Percentiles rank a stretch among this genome's conserved stretches.
phyloP scores from a whole-genome alignment of 2,113 vertebrate genomes.

The Mola mola region DNA sequence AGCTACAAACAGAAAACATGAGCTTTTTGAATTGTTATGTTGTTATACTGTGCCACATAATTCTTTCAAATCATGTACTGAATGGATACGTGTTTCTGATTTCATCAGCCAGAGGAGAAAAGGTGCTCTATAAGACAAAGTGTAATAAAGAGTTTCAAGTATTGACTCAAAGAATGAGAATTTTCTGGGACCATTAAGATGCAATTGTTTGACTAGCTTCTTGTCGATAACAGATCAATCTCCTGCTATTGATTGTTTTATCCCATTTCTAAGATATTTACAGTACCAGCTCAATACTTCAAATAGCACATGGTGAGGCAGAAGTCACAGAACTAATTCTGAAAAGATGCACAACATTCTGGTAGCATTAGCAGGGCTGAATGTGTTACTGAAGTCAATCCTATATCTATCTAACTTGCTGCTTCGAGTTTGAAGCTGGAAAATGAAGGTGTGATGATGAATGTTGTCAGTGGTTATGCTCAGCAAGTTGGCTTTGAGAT shows the following conservation, averaged over 20 bases:
- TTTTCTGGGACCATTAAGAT: not conserved
- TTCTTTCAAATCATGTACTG: not conserved
- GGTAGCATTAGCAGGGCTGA: too few relatives aligned
- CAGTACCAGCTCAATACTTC: not conserved
- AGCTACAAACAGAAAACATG: not conserved
- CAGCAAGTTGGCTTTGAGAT: too few relatives aligned
- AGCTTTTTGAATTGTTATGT: not conserved
- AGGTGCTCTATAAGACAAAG: not conserved
- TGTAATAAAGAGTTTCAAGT: not conserved
- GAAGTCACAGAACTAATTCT: too few relatives aligned
- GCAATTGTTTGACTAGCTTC: not conserved
- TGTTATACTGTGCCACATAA: not conserved
- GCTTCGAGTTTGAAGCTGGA: too few relatives aligned
- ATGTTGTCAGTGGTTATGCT: too few relatives aligned
- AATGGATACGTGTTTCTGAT: not conserved
- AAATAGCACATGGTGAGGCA: too few relatives aligned
- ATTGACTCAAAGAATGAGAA: not conserved
- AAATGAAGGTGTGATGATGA: too few relatives aligned
- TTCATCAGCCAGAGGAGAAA: not conserved
- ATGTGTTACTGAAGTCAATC: too few relatives aligned
- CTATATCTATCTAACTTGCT: too few relatives aligned
- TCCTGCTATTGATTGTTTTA: not conserved
- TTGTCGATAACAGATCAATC: not conserved
- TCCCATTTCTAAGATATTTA: not conserved
- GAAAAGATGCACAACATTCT: too few relatives aligned